phyloP scores from a whole-genome alignment of 1,140 invertebrate genomes.

The Papilio machaon region DNA sequence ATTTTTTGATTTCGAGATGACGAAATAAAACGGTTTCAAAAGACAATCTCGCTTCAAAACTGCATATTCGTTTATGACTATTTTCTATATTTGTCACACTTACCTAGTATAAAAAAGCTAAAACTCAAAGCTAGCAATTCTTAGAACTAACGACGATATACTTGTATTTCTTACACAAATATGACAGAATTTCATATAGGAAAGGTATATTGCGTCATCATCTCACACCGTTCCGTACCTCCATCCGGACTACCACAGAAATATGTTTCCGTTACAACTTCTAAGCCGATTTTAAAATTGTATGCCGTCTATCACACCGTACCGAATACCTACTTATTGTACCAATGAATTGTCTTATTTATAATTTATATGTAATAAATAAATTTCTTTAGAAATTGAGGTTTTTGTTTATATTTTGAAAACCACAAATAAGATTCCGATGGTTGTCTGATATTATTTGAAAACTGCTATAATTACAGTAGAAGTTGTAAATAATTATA shows the following conservation, averaged over 20 bases:
- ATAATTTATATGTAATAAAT: neutral
- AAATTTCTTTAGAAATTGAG: neutral
- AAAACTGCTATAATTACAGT: no score
- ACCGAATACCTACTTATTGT: neutral
- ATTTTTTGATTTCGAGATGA: no score
- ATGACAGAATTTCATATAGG: neutral
- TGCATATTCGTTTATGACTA: neutral
- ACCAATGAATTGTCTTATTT: neutral
- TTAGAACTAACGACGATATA: neutral
- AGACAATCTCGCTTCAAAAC: neutral
- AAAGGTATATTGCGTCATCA: neutral
- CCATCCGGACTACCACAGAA: neutral
- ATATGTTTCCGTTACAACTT: constrained; percentile 31
- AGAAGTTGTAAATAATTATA: no score
- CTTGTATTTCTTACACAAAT: neutral
- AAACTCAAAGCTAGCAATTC: neutral
- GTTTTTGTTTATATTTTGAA: neutral
- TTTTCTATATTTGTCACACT: neutral
- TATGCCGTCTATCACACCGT: constrained; percentile 7
- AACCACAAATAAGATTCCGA: no score
- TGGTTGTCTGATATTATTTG: no score
- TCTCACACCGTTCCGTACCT: constrained; percentile 5
- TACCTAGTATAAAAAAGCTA: neutral
- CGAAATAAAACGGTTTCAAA: neutral
- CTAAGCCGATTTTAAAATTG: constrained; percentile 30